Evolutionary conservation across 2,113 vertebrate species (phyloP), one percentile per base, ranked within the genome.

Genomic region (Paedocypris sp.): DNA sequence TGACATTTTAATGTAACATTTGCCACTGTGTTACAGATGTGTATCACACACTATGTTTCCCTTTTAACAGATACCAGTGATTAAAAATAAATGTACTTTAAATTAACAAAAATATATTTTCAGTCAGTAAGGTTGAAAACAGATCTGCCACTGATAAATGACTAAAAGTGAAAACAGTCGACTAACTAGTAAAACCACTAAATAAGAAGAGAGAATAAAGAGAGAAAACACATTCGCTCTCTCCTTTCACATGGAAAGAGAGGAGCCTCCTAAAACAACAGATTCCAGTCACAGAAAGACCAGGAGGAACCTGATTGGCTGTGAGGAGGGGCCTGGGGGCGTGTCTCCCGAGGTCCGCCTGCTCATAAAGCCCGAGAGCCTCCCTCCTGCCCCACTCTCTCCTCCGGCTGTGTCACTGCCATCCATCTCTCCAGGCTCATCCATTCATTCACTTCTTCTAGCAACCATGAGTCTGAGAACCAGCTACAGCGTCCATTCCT

Each of bases 291-390:
- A 49, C 26, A 11, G 2, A 57, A 19, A 23, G 26, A 60, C 48
- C 26, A 28, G 49, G 54, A 53, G 7, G 3, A 8, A 52, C 10
- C 5, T 51, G 63, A 66, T 62, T 69, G 80, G 73, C 43, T 19
- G 35, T 11, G 71, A 23, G 77, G 79, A 67, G 77, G 76, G 68
- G 69, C 75, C 41, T 41, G 36, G 20, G 43, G 67, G 71, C 18
- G 49, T 63, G 60, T 31, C 43, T 49, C n/a, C 16, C 1, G 5
- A 48, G 64, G 71, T 66, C 75, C 64, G 59, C 54, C 65, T 61
- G 75, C 67, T 75, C 86, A 85, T 79, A 86, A 79, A 83, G 66
- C 76, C 62, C 9, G 60, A 66, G 35, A 23, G 45, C 71, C 68
- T 74, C 63, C 78, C 45, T 50, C 7, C 38, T 62, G 28, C 36